Base-by-base conservation (phyloP, 1,140 invertebrate species). In the Sminthurinus signatus region DNA sequence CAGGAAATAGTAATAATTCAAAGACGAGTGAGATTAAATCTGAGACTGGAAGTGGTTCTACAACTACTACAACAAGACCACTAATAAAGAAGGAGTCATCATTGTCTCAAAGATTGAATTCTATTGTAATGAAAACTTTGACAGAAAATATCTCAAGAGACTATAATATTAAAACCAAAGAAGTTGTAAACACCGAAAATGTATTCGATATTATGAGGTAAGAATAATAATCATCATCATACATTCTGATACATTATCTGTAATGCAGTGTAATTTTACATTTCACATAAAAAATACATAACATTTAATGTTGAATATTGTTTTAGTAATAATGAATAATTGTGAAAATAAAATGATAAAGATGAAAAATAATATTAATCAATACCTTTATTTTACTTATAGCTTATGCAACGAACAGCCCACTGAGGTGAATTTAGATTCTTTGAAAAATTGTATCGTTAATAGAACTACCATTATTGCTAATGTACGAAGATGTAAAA, bases 91-190 rank as follows among this genome's bases (percentile, higher is more conserved):
- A 85, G 84, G 0, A 65, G 21, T 52, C 55, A 28, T 66, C 67
- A 4, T 76, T 93, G 1, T 93, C 92, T 74, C 89, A 93, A 72
- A 81, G 90, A 73, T 88, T 94, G 36, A 93, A 91, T 76, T 88
- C 83, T 57, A 82, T 93, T 71, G 85, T 94, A 0, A 86, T 92
- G 75, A 90, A 91, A 75, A 92, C 89, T 42, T 77, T 95, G 39
- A 90, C 90, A 25, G 89, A 94, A 72, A 95, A 95, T 75, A 87
- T 88, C 62, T 89, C 91, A 48, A 84, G 87, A 73, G 90, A 93
- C 31, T 65, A 59, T n/a, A 46, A 46, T 44, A 2, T 27, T 19
- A 59, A 59, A 44, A 43, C 54, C 54, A 56, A 56, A 56, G 54
- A 56, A 56, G n/a, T 56, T 12, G 23, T 39, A 12, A 52, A 52